These are phyloP conservation scores for Epinotia bilunana DNA, from an alignment of 2,888 invertebrate species.

Conservation along the genomic window DNA sequence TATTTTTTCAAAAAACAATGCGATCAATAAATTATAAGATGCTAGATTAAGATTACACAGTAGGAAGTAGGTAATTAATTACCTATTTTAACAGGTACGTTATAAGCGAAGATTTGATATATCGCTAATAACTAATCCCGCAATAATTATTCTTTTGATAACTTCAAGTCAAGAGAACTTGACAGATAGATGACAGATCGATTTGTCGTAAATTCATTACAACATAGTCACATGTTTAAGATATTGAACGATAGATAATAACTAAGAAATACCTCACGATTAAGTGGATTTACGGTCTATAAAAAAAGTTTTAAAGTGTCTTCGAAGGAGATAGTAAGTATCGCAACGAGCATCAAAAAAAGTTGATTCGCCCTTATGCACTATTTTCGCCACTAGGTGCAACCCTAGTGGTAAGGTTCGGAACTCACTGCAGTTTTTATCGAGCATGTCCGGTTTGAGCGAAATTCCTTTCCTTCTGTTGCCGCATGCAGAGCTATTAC, in stretches of 20 bases:
- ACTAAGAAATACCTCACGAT: no score
- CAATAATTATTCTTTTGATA: not conserved
- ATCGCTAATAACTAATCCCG: not conserved
- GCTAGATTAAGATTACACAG: not conserved
- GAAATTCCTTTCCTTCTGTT: slow-evolving; percentile 9
- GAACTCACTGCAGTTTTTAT: slow-evolving; percentile 11
- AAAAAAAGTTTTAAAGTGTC: no score
- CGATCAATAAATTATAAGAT: not conserved
- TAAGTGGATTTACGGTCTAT: no score
- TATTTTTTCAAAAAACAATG: not conserved
- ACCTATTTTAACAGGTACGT: no score
- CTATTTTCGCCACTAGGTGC: not conserved
- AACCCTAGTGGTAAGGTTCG: slow-evolving; percentile 1
- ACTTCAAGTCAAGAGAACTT: not conserved
- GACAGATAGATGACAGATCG: not conserved
- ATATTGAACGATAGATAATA: not conserved
- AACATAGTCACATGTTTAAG: not conserved
- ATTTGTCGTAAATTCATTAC: not conserved
- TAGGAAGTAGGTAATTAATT: no score
- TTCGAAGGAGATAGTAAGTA: no score
- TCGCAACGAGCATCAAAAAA: no score
- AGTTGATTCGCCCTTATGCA: no score
- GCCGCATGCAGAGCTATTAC: slow-evolving; percentile 14
- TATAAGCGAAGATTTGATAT: not conserved
- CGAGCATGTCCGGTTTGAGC: not conserved